Percentiles rank a stretch among this genome's conserved stretches.
Evolutionary conservation across 1,140 invertebrate species (phyloP).

Genomic region (Orchesella cincta): DNA sequence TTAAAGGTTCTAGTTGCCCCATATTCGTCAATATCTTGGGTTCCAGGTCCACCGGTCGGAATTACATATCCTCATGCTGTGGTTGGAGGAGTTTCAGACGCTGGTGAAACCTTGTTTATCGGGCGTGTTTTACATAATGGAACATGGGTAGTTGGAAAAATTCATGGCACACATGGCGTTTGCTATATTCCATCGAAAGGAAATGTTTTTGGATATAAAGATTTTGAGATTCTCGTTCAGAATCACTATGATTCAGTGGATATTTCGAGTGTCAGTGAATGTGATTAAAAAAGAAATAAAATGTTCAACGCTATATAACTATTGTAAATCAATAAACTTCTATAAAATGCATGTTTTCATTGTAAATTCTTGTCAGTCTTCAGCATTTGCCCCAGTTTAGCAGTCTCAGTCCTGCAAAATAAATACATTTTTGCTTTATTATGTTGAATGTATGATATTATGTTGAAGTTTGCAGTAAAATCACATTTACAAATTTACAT

Average conservation of each 20-base stretch:
- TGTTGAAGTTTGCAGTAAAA: background rate
- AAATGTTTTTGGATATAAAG: slow-evolving; percentile 59
- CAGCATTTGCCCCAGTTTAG: slow-evolving; percentile 29
- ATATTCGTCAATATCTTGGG: background rate
- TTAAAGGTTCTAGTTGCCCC: slow-evolving; percentile 10
- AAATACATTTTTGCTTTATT: background rate
- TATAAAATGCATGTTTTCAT: too few species aligned
- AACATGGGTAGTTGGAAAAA: slow-evolving; percentile 35
- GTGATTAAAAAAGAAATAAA: too few species aligned
- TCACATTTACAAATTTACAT: too few species aligned
- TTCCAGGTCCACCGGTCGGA: background rate
- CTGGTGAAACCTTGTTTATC: slow-evolving; percentile 35
- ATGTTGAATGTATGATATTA: background rate
- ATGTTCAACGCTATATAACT: too few species aligned
- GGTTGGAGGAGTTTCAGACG: slow-evolving; percentile 1
- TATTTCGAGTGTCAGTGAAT: too few species aligned
- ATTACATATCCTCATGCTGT: slow-evolving; percentile 29
- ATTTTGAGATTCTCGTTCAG: slow-evolving; percentile 64
- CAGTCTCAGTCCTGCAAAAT: background rate
- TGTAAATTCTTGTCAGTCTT: background rate
- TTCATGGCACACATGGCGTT: slow-evolving; percentile 60
- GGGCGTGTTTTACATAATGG: slow-evolving; percentile 32
- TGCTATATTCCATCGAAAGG: slow-evolving; percentile 65
- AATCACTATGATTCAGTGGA: slow-evolving; percentile 35
- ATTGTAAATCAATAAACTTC: too few species aligned